Evolutionary conservation across 2,888 invertebrate species (phyloP).

Genomic region (Drosophila atroscutellata): DNA sequence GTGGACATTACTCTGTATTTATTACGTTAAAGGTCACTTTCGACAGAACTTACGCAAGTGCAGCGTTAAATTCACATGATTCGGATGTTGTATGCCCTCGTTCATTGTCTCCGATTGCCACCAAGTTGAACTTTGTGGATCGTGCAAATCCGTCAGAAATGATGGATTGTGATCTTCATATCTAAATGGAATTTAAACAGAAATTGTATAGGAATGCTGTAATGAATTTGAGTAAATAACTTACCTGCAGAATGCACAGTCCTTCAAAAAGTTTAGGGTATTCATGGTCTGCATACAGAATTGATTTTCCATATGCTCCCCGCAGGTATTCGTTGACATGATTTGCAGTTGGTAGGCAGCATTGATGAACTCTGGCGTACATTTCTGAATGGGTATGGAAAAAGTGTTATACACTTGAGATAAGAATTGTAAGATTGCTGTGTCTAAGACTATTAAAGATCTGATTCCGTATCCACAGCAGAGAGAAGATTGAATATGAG

Average conservation of each 20-base stretch:
- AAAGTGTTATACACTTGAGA: background rate
- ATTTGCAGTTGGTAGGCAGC: slow-evolving; percentile 96
- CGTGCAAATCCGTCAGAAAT: slow-evolving; percentile 96
- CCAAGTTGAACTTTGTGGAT: slow-evolving; percentile 96
- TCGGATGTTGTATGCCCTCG: slow-evolving; percentile 95
- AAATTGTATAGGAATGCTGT: background rate
- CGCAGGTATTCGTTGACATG: slow-evolving; percentile 98
- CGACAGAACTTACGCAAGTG: slow-evolving; percentile 89
- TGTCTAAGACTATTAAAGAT: background rate
- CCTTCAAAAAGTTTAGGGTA: slow-evolving; percentile 87
- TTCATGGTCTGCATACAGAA: slow-evolving; percentile 97
- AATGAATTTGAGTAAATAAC: background rate
- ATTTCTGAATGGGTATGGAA: slow-evolving; percentile 88
- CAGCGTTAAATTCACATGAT: slow-evolving; percentile 96
- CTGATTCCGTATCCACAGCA: background rate
- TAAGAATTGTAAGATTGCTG: background rate
- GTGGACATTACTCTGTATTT: slow-evolving; percentile 38
- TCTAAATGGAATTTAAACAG: slow-evolving; percentile 45
- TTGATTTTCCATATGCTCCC: slow-evolving; percentile 90
- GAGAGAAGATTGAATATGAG: background rate
- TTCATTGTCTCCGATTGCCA: slow-evolving; percentile 99
- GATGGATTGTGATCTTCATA: slow-evolving; percentile 89
- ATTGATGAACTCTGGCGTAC: slow-evolving; percentile 98
- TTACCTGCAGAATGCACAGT: slow-evolving; percentile 92
- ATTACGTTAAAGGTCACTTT: background rate